Percentiles rank a stretch among this genome's conserved stretches.
phyloP scores from a whole-genome alignment of 2,797 vertebrate genomes.

The Amblyraja radiata region DNA sequence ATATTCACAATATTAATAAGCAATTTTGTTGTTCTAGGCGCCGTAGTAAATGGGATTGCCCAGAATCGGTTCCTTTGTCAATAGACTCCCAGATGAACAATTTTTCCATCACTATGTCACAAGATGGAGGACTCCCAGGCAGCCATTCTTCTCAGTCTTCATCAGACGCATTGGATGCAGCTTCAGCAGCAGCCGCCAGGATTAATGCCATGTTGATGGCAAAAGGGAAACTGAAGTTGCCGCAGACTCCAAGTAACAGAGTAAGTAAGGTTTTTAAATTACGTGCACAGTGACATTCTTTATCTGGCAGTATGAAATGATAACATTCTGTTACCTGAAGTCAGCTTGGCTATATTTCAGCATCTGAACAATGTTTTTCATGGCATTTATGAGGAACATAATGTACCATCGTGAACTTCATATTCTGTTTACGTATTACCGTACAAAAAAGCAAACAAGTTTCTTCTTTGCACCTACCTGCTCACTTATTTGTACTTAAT shows the following conservation, averaged over 20 bases:
- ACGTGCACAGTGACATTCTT: not conserved
- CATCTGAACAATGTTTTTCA: too few relatives aligned
- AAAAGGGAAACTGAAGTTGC: constrained; percentile 67
- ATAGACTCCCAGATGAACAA: constrained; percentile 31
- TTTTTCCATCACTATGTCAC: not conserved
- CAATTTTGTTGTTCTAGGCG: constrained; percentile 50
- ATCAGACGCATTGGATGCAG: constrained; percentile 64
- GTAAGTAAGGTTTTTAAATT: not conserved
- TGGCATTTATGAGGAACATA: not conserved
- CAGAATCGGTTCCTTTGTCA: constrained; percentile 47
- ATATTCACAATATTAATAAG: not conserved
- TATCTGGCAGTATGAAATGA: not conserved
- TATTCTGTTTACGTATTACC: not conserved
- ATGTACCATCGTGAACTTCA: not conserved
- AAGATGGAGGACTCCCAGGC: not conserved
- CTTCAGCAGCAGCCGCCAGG: constrained; percentile 66
- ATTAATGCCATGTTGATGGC: constrained; percentile 75
- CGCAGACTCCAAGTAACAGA: constrained; percentile 53
- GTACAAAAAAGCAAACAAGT: not conserved
- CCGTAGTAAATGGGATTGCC: constrained; percentile 66
- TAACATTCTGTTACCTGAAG: too few relatives aligned
- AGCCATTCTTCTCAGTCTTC: constrained; percentile 39
- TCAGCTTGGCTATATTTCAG: too few relatives aligned
- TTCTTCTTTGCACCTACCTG: not conserved
- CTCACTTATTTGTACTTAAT: not conserved